Evolutionary conservation across 2,888 invertebrate species (phyloP).

Genomic region (Drosophila falleni): DNA sequence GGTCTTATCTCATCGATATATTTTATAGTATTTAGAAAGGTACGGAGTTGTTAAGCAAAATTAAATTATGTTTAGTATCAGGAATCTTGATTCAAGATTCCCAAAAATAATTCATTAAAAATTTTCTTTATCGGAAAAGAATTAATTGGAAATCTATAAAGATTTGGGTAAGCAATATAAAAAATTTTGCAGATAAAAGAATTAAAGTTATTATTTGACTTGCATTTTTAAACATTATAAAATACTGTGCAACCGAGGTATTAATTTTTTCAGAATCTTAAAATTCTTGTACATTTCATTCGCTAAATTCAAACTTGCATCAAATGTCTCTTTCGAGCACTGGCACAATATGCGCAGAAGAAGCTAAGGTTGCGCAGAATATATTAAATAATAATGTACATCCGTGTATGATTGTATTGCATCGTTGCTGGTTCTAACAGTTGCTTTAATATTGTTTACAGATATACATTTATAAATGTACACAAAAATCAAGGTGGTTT

Average conservation of each 20-base stretch:
- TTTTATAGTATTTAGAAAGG: not conserved
- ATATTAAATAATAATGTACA: conserved; percentile 44
- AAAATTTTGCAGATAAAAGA: not conserved
- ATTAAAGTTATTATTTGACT: not conserved
- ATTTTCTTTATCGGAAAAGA: not conserved
- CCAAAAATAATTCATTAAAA: not conserved
- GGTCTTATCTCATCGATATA: conserved; percentile 1
- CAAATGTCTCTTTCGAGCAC: conserved; percentile 1
- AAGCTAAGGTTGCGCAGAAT: conserved; percentile 44
- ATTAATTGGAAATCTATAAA: not conserved
- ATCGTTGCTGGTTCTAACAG: conserved; percentile 41
- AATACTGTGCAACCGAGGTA: not conserved
- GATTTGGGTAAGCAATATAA: not conserved
- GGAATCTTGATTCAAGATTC: no score
- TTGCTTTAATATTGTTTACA: conserved; percentile 29
- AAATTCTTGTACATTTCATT: not conserved
- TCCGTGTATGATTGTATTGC: conserved; percentile 32
- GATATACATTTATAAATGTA: conserved; percentile 45
- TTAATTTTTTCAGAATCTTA: not conserved
- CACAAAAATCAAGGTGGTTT: conserved; percentile 32
- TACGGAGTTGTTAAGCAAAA: not conserved
- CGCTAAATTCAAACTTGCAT: not conserved
- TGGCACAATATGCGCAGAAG: conserved; percentile 48
- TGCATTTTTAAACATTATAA: not conserved
- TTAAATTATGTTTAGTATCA: not conserved